These are phyloP conservation scores for Delia radicum DNA, from an alignment of 1,140 invertebrate genomes.

Conservation along the genomic window DNA sequence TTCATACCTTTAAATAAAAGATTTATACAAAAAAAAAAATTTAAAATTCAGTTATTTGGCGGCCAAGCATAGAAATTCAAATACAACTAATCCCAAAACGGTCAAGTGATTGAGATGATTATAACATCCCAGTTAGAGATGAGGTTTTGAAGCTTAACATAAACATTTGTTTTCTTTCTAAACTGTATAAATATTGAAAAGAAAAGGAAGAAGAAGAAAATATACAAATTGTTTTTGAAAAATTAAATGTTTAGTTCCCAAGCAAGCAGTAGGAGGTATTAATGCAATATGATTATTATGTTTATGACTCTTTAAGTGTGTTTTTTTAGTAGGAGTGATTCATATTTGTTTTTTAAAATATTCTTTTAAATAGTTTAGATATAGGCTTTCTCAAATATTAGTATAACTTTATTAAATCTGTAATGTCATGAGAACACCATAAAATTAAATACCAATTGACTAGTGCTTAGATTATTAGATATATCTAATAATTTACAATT, in stretches of 20 bases:
- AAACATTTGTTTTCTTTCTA: background rate
- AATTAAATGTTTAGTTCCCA: too few species aligned
- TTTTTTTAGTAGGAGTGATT: background rate
- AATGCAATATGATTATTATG: background rate
- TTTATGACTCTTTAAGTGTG: background rate
- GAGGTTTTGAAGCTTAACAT: background rate
- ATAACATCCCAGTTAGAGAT: too few species aligned
- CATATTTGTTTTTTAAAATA: background rate
- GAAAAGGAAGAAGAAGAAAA: background rate
- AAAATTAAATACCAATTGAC: too few species aligned
- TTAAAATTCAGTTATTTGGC: background rate
- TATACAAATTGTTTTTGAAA: too few species aligned
- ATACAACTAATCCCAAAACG: conserved; percentile 4
- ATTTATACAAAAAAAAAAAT: too few species aligned
- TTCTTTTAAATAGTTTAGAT: background rate
- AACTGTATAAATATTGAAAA: background rate
- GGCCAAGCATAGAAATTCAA: background rate
- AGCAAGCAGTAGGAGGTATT: too few species aligned
- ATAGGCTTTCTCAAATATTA: background rate
- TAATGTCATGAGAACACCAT: background rate
- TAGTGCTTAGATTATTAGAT: too few species aligned
- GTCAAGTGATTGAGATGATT: background rate
- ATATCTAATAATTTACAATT: too few species aligned
- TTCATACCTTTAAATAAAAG: background rate
- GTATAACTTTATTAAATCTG: background rate